Evolutionary conservation across 2,888 invertebrate genomes (phyloP), one percentile per base, ranked within the genome.

Genomic region (Strigamia transsilvanica): DNA sequence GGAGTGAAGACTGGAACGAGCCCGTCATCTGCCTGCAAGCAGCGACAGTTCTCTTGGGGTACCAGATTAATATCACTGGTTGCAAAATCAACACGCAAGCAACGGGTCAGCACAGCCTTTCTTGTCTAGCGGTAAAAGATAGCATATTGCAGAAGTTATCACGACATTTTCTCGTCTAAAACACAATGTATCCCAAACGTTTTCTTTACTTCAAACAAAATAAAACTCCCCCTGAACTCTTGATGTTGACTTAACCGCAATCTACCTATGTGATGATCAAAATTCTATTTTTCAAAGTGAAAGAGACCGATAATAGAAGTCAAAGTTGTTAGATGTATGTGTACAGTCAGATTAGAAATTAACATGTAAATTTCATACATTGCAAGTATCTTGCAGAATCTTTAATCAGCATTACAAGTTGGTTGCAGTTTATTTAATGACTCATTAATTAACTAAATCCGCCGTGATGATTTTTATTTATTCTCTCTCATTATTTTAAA

Each of bases 31-130:
- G 73, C 32, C 32, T 27, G 73, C 32, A 73, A 73, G 73, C 32
- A 32, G 73, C 73, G 66, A 66, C 66, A 66, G 66, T 27, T 66
- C 66, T 66, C 66, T 66, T 15, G 23, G 10, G 66, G 66, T 66
- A 23, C 51, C 66, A 73, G 73, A 73, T 73, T 73, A 73, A 73
- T 32, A 73, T 73, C 73, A n/a, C 73, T 73, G 32, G 73, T 12
- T 32, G 27, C 73, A 73, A 73, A 73, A 73, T 32, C 27, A 73
- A 73, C 73, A 73, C 73, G 73, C 73, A 27, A 73, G 27, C 73
- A 73, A 73, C 56, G 51, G 56, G 73, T 73, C 73, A 73, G 13
- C 13, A 2, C 73, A 56, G 21, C 56, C 18, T 18, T 56, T 56
- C 56, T 18, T n/a, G 56, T 18, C n/a, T n/a, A 1, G 6, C 56